Base-by-base conservation (phyloP, 2,113 vertebrate genomes). In the Tapirus terrestris region DNA sequence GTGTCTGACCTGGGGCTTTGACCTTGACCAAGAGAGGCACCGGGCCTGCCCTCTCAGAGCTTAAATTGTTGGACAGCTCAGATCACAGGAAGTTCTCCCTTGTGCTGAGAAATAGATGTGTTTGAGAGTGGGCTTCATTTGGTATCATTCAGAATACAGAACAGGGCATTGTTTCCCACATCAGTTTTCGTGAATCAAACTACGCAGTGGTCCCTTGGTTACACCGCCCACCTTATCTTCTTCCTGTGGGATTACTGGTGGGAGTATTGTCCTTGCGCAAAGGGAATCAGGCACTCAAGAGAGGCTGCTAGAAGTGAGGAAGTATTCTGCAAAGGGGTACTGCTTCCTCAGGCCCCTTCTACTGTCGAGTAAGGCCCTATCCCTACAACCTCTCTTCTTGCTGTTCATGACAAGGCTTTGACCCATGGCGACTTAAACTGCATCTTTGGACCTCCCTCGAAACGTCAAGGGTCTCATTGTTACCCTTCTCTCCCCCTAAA, bases 381-480 rank as follows among this genome's bases (percentile, higher is more conserved):
- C 36, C 18, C 80, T 48, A 51, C 29, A 51, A 45, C 14, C 25
- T 25, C 51, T 79, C 63, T 77, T n/a, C 61, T 58, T 56, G 5
- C 36, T 76, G 20, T 58, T 72, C n/a, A 33, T 70, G 4, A 17
- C 43, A 53, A 53, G 61, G 45, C 43, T 87, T 18, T 81, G 79
- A 14, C 20, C 29, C 2, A 2, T 60, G 39, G 17, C 9, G 9
- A 36, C 2, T 5, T 80, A 27, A 33, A 9, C 21, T 48, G 33
- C 12, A 5, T 60, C 2, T 33, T 31, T 31, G 58, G 73, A 53
- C 60, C 33, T 77, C 21, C 11, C 39, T 6, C 23, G 53, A 31
- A n/a, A 65, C 4, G 0, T 27, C 0, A 1, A 17, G 2, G 20
- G 1, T 29, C 63, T 73, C 43, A 80, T 12, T 10, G 1, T 65